A percentile compares a stretch with the other conserved stretches of the same genome.
Evolutionary conservation across 23 tunicate species (phyloP).

Genomic region (Phallusia fumigata): DNA sequence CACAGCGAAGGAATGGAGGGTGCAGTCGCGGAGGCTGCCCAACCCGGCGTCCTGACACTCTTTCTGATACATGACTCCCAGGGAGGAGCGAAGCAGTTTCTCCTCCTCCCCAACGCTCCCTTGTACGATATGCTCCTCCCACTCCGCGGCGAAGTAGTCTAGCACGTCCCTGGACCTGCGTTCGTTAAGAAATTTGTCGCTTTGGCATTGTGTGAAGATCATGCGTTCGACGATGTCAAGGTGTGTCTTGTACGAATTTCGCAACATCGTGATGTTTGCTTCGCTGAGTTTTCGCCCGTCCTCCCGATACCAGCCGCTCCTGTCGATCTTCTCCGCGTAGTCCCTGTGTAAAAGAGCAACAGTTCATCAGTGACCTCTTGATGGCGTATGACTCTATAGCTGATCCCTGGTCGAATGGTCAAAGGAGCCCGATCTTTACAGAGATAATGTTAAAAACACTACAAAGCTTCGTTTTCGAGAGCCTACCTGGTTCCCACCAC

Average conservation of each 20-base stretch:
- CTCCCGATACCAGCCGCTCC: not conserved
- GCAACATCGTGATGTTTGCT: not conserved
- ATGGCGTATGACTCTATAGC: too few species aligned
- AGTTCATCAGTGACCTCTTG: too few species aligned
- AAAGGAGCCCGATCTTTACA: too few species aligned
- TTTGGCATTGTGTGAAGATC: not conserved
- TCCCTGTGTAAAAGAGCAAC: not conserved
- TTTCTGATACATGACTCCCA: not conserved
- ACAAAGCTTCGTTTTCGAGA: too few species aligned
- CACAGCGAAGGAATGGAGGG: not conserved
- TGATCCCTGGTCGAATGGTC: too few species aligned
- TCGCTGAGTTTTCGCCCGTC: not conserved
- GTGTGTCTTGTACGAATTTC: not conserved
- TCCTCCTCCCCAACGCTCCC: not conserved
- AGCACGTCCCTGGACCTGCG: not conserved
- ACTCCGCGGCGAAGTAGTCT: not conserved
- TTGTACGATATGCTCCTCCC: not conserved
- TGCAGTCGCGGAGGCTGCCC: not conserved
- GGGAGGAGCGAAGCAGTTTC: not conserved
- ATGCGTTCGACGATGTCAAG: not conserved
- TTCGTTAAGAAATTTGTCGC: too few species aligned
- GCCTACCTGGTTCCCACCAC: too few species aligned
- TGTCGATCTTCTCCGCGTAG: not conserved
- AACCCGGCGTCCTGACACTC: conserved; percentile 16
- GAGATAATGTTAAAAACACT: too few species aligned